These are phyloP conservation scores for Halcyon badia DNA, from an alignment of 2,797 vertebrate genomes.

Conservation along the genomic window DNA sequence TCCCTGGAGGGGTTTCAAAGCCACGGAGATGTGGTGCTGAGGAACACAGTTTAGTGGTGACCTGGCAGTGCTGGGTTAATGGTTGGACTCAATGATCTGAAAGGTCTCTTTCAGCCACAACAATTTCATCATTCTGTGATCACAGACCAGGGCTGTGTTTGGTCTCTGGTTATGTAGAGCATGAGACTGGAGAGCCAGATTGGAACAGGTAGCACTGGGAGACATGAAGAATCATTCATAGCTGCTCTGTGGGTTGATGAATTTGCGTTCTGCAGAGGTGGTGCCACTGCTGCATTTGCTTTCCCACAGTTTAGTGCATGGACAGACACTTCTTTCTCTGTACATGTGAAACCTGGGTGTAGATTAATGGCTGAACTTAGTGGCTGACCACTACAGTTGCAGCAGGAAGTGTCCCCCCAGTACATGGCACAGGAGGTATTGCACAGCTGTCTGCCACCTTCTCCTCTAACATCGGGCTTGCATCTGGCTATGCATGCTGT, in stretches of 20 bases:
- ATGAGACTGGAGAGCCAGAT: neutral
- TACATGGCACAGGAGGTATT: neutral
- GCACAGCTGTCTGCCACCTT: neutral
- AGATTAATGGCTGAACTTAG: neutral
- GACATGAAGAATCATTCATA: accelerated
- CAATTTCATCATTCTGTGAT: neutral
- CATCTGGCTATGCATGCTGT: neutral
- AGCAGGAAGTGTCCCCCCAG: neutral
- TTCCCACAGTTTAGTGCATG: neutral
- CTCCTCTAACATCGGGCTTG: neutral
- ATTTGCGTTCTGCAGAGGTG: neutral
- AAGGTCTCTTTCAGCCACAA: neutral
- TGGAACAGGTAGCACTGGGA: neutral
- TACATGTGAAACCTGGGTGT: accelerated
- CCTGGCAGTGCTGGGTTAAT: neutral
- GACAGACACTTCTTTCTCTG: too few species aligned
- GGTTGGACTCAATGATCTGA: neutral
- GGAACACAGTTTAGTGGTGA: neutral
- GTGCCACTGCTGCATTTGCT: neutral
- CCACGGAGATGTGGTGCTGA: neutral
- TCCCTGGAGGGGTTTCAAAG: neutral
- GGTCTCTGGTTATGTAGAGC: neutral
- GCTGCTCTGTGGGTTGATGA: neutral
- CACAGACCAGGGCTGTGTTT: neutral
- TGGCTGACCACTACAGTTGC: accelerated